phyloP scores from a whole-genome alignment of 2,113 vertebrate species.

The Piprites chloris region DNA sequence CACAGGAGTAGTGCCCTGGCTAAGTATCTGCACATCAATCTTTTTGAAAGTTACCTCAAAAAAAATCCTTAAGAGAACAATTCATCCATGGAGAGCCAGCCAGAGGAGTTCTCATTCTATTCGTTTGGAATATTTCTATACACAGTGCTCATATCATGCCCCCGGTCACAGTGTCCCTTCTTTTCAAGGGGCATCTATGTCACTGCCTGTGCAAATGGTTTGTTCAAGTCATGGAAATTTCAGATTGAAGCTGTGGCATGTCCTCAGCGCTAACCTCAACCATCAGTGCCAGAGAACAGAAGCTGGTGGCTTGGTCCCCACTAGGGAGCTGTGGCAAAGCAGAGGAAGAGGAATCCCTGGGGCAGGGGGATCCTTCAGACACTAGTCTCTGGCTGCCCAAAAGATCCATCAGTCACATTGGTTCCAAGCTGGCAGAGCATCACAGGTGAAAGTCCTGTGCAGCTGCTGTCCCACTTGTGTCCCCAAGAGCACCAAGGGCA shows the following conservation, averaged over 20 bases:
- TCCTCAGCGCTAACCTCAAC: background rate
- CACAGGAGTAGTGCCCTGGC: rapidly evolving
- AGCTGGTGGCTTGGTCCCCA: background rate
- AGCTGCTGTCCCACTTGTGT: background rate
- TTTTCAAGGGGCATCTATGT: background rate
- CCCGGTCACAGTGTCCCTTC: background rate
- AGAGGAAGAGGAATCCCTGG: background rate
- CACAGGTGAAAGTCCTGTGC: background rate
- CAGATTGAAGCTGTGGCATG: rapidly evolving
- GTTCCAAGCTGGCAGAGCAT: background rate
- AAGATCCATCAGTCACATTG: rapidly evolving
- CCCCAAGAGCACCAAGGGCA: background rate
- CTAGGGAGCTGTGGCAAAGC: background rate
- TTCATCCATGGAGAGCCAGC: background rate
- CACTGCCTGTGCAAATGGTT: background rate
- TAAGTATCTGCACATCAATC: rapidly evolving
- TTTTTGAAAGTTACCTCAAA: background rate
- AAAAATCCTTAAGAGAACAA: background rate
- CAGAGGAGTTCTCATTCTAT: rapidly evolving
- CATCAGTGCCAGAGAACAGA: background rate
- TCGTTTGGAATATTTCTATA: background rate
- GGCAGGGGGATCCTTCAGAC: no score
- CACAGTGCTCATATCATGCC: rapidly evolving
- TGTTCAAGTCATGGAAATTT: background rate
- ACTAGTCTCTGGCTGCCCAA: background rate